These are phyloP conservation scores for Apamea anceps DNA, from an alignment of 2,888 invertebrate species.

Conservation along the genomic window DNA sequence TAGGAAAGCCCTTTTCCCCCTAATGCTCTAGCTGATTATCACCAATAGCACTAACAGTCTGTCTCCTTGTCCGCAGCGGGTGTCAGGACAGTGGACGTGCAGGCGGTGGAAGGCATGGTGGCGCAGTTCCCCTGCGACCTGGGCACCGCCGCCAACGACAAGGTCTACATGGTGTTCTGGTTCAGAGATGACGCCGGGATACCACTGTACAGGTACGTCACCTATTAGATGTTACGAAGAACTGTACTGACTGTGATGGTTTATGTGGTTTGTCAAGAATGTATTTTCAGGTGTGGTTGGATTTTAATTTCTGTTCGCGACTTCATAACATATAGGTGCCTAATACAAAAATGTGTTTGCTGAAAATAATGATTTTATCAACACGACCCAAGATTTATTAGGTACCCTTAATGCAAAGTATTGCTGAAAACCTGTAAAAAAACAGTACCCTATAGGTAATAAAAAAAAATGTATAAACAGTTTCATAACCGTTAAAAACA, in stretches of 20 bases:
- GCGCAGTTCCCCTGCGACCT: conserved; percentile 97
- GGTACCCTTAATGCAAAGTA: background rate
- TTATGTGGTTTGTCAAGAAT: background rate
- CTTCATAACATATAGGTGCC: background rate
- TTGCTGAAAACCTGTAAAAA: background rate
- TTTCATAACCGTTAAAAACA: background rate
- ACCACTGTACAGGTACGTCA: conserved; percentile 95
- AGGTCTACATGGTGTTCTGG: conserved; percentile 98
- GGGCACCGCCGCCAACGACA: conserved; percentile 94
- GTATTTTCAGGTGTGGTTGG: background rate
- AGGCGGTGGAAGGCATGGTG: conserved; percentile 96
- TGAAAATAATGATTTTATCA: background rate
- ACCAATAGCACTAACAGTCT: background rate
- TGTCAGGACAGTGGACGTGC: conserved; percentile 94
- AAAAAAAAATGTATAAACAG: background rate
- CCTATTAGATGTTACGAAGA: background rate
- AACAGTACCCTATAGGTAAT: background rate
- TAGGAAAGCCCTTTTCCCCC: background rate
- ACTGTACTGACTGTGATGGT: background rate
- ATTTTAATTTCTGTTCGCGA: background rate
- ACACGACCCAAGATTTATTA: background rate
- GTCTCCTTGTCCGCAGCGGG: conserved; percentile 77
- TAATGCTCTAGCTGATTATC: too few species aligned
- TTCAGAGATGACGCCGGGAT: conserved; percentile 96
- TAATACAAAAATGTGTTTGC: background rate